Conservation (phyloP, 2,888 invertebrate genomes). For the Conistra vaccinii region DNA sequence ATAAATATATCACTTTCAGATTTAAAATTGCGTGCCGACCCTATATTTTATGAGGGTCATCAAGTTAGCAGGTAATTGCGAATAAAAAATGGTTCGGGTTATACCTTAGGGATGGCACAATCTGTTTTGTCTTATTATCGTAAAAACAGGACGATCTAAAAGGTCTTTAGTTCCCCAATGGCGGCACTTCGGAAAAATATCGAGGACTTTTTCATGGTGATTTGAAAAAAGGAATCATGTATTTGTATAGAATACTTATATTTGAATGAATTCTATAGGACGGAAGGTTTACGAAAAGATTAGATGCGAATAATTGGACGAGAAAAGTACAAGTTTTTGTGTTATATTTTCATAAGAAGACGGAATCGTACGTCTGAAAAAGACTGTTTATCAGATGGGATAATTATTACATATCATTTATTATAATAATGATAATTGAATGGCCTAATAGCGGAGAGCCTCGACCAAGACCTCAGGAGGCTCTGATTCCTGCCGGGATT, state of each 20-base stretch:
- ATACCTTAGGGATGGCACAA: conserved; percentile 64
- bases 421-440: too few species aligned
- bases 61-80: conserved; percentile 67
- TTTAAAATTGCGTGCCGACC: conserved; percentile 60
- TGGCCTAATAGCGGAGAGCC: too few species aligned
- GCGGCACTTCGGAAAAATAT: conserved; percentile 20
- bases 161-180: conserved; percentile 60
- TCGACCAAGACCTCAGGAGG: too few species aligned
- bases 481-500: too few species aligned
- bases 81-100: conserved; percentile 64
- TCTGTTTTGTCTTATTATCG: conserved; percentile 68
- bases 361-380: neutral
- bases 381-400: neutral
- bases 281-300: conserved; percentile 11
- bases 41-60: conserved; percentile 62
- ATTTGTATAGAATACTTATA: conserved; percentile 24
- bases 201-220: conserved; percentile 53
- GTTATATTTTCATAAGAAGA: neutral
- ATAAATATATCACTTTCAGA: conserved; percentile 48
- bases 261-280: conserved; percentile 37
- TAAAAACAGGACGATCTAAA: conserved; percentile 65
- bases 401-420: neutral
- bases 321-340: neutral
- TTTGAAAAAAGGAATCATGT: conserved; percentile 48
- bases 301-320: conserved; percentile 29